Evolutionary conservation across 1,140 invertebrate species (phyloP).

Genomic region (Drosophila nasuta): DNA sequence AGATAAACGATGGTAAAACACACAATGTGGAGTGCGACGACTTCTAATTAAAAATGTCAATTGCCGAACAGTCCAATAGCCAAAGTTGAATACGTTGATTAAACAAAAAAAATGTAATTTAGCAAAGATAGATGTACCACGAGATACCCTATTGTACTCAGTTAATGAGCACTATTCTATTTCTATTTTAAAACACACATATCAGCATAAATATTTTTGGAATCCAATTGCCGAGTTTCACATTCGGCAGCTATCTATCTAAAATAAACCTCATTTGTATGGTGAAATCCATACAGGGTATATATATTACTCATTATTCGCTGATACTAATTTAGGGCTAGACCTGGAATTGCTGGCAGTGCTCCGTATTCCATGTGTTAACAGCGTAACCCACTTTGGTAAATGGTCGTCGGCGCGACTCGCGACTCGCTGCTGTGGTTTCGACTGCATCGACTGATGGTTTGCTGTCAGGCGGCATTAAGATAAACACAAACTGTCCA

Average conservation of each 20-base stretch:
- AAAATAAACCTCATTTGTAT: not conserved
- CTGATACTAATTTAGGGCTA: not conserved
- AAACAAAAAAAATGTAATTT: constrained; percentile 1
- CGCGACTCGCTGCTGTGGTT: constrained; percentile 20
- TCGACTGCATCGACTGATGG: constrained; percentile 57
- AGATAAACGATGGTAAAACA: constrained; percentile 41
- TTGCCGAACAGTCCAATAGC: constrained; percentile 27
- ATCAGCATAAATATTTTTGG: no score
- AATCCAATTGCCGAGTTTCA: not conserved
- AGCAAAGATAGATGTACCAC: not conserved
- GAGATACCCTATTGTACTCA: constrained; percentile 3
- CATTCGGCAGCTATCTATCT: not conserved
- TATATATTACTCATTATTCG: constrained; percentile 28
- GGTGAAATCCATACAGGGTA: constrained; percentile 4
- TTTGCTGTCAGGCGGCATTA: constrained; percentile 74
- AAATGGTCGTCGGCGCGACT: constrained; percentile 18
- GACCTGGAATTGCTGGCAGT: not conserved
- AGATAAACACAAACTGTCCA: constrained; percentile 68
- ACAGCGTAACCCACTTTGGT: constrained; percentile 56
- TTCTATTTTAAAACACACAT: not conserved
- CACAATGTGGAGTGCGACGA: constrained; percentile 16
- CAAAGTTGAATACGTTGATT: constrained; percentile 18
- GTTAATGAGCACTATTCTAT: not conserved
- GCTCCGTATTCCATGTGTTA: constrained; percentile 22
- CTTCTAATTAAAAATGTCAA: constrained; percentile 63